A percentile compares a stretch with the other conserved stretches of the same genome.
Conservation (phyloP, 2,888 invertebrate genomes). For the Heliconius sara region DNA sequence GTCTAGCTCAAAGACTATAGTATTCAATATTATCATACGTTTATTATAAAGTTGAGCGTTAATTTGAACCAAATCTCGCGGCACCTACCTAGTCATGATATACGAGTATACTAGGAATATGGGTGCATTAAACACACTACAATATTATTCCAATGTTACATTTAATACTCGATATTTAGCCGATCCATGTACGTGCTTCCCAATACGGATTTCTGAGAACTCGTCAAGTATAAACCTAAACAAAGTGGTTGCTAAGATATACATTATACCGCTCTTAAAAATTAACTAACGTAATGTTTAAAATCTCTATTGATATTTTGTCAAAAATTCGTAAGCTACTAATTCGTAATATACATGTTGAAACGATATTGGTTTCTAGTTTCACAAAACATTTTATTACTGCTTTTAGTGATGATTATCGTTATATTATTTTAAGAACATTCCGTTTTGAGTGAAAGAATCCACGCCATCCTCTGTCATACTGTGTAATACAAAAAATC, state of each 20-base stretch:
- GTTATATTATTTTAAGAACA: not conserved
- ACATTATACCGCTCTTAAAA: slow-evolving; percentile 20
- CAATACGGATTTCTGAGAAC: slow-evolving; percentile 78
- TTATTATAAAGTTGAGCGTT: not conserved
- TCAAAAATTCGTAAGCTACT: not conserved
- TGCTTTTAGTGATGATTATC: not conserved
- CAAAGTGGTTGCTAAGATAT: slow-evolving; percentile 33
- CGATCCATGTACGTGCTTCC: slow-evolving; percentile 80
- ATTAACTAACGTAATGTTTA: not conserved
- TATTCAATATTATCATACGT: not conserved
- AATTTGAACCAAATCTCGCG: not conserved
- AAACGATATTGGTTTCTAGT: not conserved
- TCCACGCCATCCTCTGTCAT: not conserved
- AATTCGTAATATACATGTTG: not conserved
- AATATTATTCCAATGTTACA: slow-evolving; percentile 65
- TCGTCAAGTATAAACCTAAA: slow-evolving; percentile 63
- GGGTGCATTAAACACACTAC: not conserved
- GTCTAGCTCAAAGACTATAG: no score
- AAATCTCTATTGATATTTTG: not conserved
- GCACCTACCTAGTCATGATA: not conserved
- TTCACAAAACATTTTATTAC: not conserved
- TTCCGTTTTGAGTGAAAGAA: not conserved
- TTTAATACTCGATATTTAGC: slow-evolving; percentile 71
- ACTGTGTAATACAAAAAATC: not conserved
- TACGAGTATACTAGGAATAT: slow-evolving; percentile 6